These are phyloP conservation scores for Bimastos eiseni DNA, from an alignment of 2,888 invertebrate species.

Conservation along the genomic window DNA sequence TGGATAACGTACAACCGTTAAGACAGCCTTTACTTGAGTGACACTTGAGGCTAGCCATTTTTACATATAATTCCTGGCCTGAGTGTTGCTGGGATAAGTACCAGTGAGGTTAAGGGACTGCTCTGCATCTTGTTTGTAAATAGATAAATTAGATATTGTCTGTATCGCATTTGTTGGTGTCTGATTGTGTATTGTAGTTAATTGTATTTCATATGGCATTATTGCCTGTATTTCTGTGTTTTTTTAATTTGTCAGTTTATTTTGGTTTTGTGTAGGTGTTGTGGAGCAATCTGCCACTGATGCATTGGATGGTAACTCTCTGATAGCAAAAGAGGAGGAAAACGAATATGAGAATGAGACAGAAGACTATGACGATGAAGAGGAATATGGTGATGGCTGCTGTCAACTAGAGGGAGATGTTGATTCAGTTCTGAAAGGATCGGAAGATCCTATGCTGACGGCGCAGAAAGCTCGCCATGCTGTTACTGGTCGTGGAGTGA, in stretches of 20 bases:
- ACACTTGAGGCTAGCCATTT: no score
- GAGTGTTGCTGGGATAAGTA: no score
- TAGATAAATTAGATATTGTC: no score
- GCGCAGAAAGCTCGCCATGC: conserved; percentile 34
- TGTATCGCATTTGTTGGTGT: no score
- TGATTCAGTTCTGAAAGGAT: background rate
- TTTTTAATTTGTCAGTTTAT: background rate
- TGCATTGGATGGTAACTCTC: background rate
- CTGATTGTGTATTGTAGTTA: no score
- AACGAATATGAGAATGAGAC: conserved; percentile 24
- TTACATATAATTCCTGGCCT: no score
- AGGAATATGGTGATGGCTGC: conserved; percentile 4
- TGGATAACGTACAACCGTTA: no score
- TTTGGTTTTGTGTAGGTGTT: background rate
- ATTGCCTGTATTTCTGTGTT: background rate
- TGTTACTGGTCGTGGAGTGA: conserved; percentile 68
- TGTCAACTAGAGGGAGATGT: background rate
- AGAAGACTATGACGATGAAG: conserved; percentile 33
- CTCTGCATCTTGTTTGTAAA: no score
- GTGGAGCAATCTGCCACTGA: background rate
- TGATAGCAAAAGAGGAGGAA: background rate
- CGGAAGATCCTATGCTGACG: background rate
- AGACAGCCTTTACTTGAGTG: no score
- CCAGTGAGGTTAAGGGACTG: no score
- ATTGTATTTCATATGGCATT: no score